Percentiles rank a stretch among this genome's conserved stretches.
These are phyloP conservation scores for Caenorhabditis drosophilae DNA, from an alignment of 2,888 invertebrate species.

Conservation along the genomic window DNA sequence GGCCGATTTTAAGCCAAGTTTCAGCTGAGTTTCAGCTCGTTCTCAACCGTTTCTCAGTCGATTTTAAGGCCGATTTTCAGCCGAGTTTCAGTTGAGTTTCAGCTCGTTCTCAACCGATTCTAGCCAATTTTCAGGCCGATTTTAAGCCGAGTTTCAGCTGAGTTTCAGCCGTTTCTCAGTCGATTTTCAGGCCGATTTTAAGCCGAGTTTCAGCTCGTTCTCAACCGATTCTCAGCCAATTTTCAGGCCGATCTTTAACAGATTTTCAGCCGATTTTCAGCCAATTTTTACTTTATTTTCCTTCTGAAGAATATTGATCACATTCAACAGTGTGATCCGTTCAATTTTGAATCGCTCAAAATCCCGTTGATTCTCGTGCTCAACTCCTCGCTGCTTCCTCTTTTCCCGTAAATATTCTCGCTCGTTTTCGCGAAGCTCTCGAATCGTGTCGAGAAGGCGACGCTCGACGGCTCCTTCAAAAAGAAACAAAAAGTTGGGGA, in stretches of 20 bases:
- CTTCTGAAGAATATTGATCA: conserved; percentile 25
- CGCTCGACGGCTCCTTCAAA: conserved; percentile 58
- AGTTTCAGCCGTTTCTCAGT: too few relatives aligned
- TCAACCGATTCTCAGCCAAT: neutral
- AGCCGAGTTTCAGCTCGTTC: too few relatives aligned
- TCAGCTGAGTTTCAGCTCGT: too few relatives aligned
- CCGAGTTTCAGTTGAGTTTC: neutral
- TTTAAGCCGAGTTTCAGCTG: too few relatives aligned
- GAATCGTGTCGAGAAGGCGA: conserved; percentile 58
- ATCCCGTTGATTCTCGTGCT: conserved; percentile 19
- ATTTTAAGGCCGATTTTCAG: too few relatives aligned
- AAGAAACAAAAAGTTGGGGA: neutral
- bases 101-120: neutral
- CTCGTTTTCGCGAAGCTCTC: conserved; percentile 56
- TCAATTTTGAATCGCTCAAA: conserved; percentile 17
- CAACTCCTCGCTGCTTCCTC: conserved; percentile 28
- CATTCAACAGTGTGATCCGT: conserved; percentile 24
- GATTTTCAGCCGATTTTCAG: neutral
- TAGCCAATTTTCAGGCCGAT: neutral
- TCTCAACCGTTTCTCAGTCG: too few relatives aligned
- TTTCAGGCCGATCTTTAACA: too few relatives aligned
- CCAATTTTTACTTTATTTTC: conserved; percentile 26
- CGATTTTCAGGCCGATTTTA: conserved; percentile 32
- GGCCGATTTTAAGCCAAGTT: neutral
- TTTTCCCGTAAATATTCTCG: conserved; percentile 44